These are phyloP conservation scores for Sebastes ruberrimus DNA, from an alignment of 2,797 vertebrate species.

Conservation along the genomic window DNA sequence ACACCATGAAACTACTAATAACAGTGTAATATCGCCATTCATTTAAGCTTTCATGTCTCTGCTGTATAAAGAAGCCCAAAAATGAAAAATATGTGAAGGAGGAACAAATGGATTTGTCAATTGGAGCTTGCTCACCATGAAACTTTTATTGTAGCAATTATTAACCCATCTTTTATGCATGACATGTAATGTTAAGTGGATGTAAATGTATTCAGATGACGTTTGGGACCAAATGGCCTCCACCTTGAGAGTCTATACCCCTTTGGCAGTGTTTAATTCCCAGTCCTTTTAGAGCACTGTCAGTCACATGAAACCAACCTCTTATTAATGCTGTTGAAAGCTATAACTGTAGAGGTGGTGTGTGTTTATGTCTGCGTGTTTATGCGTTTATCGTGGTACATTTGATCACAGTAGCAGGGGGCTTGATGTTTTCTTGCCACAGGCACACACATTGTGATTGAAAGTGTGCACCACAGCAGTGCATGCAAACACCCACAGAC, in stretches of 20 bases:
- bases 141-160: conserved; percentile 55
- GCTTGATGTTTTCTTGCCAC: neutral
- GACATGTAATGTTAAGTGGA: conserved; percentile 57
- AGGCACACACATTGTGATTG: neutral
- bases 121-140: conserved; percentile 32
- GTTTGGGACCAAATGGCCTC: conserved; percentile 41
- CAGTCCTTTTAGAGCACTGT: conserved; percentile 15
- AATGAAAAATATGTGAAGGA: neutral
- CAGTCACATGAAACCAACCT: conserved; percentile 27
- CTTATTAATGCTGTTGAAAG: conserved; percentile 5
- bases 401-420: neutral
- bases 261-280: conserved; percentile 30
- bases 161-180: conserved; percentile 64
- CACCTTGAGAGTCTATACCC: conserved; percentile 31
- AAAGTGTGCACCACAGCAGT: neutral
- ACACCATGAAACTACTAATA: conserved; percentile 1
- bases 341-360: neutral
- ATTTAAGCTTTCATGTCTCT: neutral
- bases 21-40: neutral
- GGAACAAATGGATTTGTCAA: conserved; percentile 22
- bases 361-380: neutral
- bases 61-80: neutral
- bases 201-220: conserved; percentile 65
- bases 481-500: conserved; percentile 17
- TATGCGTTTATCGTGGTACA: neutral